phyloP scores from a whole-genome alignment of 2,888 invertebrate species.

The Penaeus monodon region DNA sequence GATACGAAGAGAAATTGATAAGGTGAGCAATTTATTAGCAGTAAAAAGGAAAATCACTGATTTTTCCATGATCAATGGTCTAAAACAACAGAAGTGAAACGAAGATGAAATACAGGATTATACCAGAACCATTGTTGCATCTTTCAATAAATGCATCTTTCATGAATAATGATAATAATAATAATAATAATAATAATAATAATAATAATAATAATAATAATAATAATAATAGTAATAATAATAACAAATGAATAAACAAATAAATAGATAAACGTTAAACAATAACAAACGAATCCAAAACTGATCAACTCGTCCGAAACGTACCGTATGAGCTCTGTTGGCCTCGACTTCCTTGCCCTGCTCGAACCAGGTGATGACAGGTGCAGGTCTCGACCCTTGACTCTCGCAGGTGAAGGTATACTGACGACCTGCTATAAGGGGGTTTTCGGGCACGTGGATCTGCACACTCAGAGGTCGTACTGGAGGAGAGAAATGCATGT shows the following conservation, averaged over 20 bases:
- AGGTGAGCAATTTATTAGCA: too few species aligned
- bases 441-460: constrained; percentile 40
- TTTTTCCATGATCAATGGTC: too few species aligned
- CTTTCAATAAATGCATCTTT: neutral
- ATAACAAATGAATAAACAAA: neutral
- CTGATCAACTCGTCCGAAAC: neutral
- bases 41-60: too few species aligned
- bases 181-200: neutral
- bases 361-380: constrained; percentile 56
- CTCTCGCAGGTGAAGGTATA: constrained; percentile 56
- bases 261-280: neutral
- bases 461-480: constrained; percentile 54
- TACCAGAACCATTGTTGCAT: too few species aligned
- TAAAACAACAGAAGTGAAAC: neutral
- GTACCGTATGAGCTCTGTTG: constrained; percentile 41
- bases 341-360: constrained; percentile 48
- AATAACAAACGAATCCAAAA: neutral
- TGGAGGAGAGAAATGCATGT: neutral
- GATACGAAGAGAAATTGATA: too few species aligned
- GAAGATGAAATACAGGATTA: neutral
- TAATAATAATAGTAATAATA: neutral
- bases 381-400: constrained; percentile 55
- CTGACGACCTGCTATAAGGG: constrained; percentile 33
- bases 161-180: too few species aligned
- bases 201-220: neutral